A percentile compares a stretch with the other conserved stretches of the same genome.
These are phyloP conservation scores for Notothenia coriiceps DNA, from an alignment of 2,113 vertebrate genomes.

Conservation along the genomic window DNA sequence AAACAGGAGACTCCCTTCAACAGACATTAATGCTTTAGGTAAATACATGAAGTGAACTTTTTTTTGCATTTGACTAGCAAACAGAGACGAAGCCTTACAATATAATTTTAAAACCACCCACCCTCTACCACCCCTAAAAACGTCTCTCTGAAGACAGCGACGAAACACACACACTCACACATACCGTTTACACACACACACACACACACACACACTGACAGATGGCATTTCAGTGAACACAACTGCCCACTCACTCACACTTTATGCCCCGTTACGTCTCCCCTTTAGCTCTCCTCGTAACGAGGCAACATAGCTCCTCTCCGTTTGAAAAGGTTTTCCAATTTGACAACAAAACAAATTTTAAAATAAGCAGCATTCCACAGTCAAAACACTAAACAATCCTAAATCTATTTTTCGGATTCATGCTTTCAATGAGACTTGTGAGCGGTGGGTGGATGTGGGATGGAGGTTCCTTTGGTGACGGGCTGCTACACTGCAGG, in stretches of 20 bases:
- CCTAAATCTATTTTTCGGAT: slow-evolving; percentile 50
- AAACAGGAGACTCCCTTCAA: slow-evolving; percentile 14
- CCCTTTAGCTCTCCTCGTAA: slow-evolving; percentile 19
- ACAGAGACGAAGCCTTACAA: slow-evolving; percentile 65
- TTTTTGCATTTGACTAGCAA: slow-evolving; percentile 72
- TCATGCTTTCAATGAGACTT: slow-evolving; percentile 58
- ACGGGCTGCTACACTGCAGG: slow-evolving; percentile 32
- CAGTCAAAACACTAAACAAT: slow-evolving; percentile 64
- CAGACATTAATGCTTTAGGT: slow-evolving; percentile 53
- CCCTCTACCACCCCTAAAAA: slow-evolving; percentile 48
- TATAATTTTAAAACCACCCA: slow-evolving; percentile 52
- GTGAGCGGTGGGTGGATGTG: slow-evolving; percentile 10
- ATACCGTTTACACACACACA: slow-evolving; percentile 18
- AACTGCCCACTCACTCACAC: slow-evolving; percentile 67
- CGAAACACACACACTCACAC: slow-evolving; percentile 43
- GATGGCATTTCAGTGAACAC: slow-evolving; percentile 56
- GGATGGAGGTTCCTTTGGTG: slow-evolving; percentile 41
- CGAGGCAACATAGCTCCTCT: slow-evolving; percentile 54
- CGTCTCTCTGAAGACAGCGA: slow-evolving; percentile 84
- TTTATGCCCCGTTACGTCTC: slow-evolving; percentile 30
- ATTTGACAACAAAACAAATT: slow-evolving; percentile 16
- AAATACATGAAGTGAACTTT: slow-evolving; percentile 52
- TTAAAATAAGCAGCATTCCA: slow-evolving; percentile 76
- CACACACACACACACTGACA: slow-evolving; percentile 21
- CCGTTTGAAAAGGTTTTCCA: slow-evolving; percentile 33